A percentile compares a stretch with the other conserved stretches of the same genome.
phyloP scores from a whole-genome alignment of 2,888 invertebrate genomes.

The Agonopterix heracliana region DNA sequence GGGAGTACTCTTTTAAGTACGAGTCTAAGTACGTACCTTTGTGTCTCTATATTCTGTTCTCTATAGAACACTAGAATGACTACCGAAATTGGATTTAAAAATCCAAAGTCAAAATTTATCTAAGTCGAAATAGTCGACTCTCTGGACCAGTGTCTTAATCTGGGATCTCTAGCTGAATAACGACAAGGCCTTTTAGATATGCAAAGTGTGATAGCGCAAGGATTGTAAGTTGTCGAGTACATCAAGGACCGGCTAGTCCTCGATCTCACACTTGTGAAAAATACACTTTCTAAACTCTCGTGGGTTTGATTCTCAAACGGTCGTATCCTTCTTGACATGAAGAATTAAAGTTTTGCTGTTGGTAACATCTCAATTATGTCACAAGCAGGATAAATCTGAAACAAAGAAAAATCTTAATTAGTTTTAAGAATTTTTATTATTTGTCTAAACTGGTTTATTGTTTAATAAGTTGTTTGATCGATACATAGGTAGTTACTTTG shows the following conservation, averaged over 20 bases:
- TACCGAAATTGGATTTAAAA: slow-evolving; percentile 44
- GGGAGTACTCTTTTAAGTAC: slow-evolving; percentile 44
- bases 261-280: slow-evolving; percentile 64
- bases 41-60: slow-evolving; percentile 37
- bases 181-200: slow-evolving; percentile 67
- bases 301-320: slow-evolving; percentile 45
- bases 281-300: slow-evolving; percentile 57
- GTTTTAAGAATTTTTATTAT: neutral
- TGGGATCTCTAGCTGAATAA: slow-evolving; percentile 76
- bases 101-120: slow-evolving; percentile 40
- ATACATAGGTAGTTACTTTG: no score
- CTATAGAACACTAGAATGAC: slow-evolving; percentile 40
- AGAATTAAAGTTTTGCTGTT: slow-evolving; percentile 62
- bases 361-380: slow-evolving; percentile 57
- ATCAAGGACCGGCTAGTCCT: slow-evolving; percentile 75
- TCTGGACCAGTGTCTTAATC: slow-evolving; percentile 76
- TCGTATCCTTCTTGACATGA: slow-evolving; percentile 59
- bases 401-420: slow-evolving; percentile 37
- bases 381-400: slow-evolving; percentile 47
- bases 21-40: slow-evolving; percentile 41
- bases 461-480: no score
- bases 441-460: no score
- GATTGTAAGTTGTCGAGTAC: slow-evolving; percentile 71
- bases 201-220: slow-evolving; percentile 66
- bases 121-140: slow-evolving; percentile 60